Evolutionary conservation across 2,797 vertebrate species (phyloP).

Genomic region (Podargus strigoides): DNA sequence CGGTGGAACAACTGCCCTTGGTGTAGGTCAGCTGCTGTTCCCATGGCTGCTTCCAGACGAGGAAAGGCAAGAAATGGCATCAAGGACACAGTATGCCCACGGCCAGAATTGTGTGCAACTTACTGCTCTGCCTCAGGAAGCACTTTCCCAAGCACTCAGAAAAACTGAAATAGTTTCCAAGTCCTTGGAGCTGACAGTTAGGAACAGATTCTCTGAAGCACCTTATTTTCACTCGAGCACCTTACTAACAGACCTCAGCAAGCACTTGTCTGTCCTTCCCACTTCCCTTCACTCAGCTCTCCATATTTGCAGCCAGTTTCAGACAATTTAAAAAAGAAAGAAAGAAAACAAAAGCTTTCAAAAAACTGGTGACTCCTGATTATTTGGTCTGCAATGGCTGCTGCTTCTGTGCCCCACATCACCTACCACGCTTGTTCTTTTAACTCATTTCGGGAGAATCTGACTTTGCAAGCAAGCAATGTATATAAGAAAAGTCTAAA

Average conservation of each 20-base stretch:
- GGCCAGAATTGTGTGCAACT: background rate
- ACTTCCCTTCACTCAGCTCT: background rate
- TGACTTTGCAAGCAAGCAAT: background rate
- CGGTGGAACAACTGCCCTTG: background rate
- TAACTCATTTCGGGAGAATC: background rate
- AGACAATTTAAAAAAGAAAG: background rate
- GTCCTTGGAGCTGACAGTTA: background rate
- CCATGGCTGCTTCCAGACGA: rapidly evolving
- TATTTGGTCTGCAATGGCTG: background rate
- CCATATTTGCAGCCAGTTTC: background rate
- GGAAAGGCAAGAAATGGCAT: background rate
- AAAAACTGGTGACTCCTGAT: background rate
- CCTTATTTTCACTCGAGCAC: background rate
- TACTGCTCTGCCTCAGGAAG: background rate
- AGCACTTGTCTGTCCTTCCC: background rate
- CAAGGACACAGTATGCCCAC: background rate
- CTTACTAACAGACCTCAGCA: background rate
- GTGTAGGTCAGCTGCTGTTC: background rate
- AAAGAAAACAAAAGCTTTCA: too few relatives aligned
- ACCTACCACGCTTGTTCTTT: background rate
- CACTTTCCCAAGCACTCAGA: background rate
- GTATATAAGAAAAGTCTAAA: background rate
- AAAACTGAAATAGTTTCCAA: background rate
- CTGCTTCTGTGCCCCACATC: too few relatives aligned
- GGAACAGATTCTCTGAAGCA: background rate